Base-by-base conservation (phyloP, 53 echinoderm and acorn worm genomes). In the Paracentrotus lividus region DNA sequence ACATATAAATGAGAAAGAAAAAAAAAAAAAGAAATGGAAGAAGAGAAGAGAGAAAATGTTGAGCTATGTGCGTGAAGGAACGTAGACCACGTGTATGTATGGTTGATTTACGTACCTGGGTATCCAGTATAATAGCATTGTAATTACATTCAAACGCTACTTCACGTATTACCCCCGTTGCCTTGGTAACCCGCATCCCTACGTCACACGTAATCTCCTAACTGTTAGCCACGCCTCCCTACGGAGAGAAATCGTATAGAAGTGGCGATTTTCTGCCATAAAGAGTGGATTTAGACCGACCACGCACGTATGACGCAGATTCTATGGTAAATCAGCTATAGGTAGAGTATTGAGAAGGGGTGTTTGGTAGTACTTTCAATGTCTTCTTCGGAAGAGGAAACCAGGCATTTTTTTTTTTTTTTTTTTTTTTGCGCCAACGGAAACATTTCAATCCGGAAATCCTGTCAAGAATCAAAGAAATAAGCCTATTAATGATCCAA, bases 161-260 rank as follows among this genome's bases (percentile, higher is more conserved):
- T 90, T 90, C 51, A 49, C 91, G 91, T 90, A 69, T 90, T 90
- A 90, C 52, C 91, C 29, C 49, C 49, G 91, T 90, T 90, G 15
- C 91, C 91, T 16, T 43, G 91, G 91, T 31, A 49, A 90, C 91
- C 33, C 5, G 36, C 13, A 68, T 33, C 20, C 52, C 91, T 72
- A 90, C 91, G 91, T 90, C 91, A 90, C 52, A 90, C 32, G 67
- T 90, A 90, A 90, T 90, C 91, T 90, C 91, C 91, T 49, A 29
- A 75, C 67, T 69, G 69, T 90, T 36, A 69, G 51, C 58, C 75
- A 44, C 89, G 89, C 89, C 89, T 58, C 61, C 89, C 64, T 57
- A n/a, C 65, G 89, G 64, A 64, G 89, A 89, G 61, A 89, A 64
- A 89, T 64, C 89, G 43, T 57, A 64, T 61, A n/a, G 24, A 89